Evolutionary conservation across 2,113 vertebrate genomes (phyloP), one percentile per base, ranked within the genome.

Genomic region (Procavia capensis): DNA sequence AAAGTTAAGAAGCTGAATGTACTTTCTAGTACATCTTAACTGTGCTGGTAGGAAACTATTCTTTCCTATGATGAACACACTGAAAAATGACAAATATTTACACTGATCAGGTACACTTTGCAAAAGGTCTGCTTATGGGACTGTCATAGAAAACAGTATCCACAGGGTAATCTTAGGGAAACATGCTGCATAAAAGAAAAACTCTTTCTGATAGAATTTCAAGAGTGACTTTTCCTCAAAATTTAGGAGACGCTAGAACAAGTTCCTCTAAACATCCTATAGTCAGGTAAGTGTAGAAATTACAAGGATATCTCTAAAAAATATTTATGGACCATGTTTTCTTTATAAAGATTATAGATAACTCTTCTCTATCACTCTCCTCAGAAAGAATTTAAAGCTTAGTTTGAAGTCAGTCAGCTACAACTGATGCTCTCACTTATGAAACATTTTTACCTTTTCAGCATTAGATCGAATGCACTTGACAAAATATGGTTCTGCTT

Each of bases 381-480:
- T 87, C 50, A 75, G 41, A 70, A 91, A 36, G 1, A 76, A 79
- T 85, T 81, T 90, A 93, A 85, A 94, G n/a, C 39, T 75, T 72
- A 16, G 27, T 93, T 61, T 95, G 31, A 91, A 84, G n/a, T 88
- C 88, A 83, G 20, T 78, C 9, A 95, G n/a, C 31, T 79, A 74
- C 17, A 20, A 78, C 45, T 50, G 75, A n/a, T 88, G 27, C 24
- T 89, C 41, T 85, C 25, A 72, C 70, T 88, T 84, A 91, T 0
- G 92, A 22, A 43, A 91, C 54, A 79, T 75, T 84, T 93, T 98
- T 98, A 99, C 99, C 99, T 99, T 99, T 86, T 99, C 99, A 0
- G 99, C 99, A 4, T 99, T 99, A 96, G 99, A 99, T 80, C 99
- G 99, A 97, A 99, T 99, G 96, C 99, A 99, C 97, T 99, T 99